phyloP scores from a whole-genome alignment of 92 coral and sea anemone genomes.

The Micromussa lordhowensis region DNA sequence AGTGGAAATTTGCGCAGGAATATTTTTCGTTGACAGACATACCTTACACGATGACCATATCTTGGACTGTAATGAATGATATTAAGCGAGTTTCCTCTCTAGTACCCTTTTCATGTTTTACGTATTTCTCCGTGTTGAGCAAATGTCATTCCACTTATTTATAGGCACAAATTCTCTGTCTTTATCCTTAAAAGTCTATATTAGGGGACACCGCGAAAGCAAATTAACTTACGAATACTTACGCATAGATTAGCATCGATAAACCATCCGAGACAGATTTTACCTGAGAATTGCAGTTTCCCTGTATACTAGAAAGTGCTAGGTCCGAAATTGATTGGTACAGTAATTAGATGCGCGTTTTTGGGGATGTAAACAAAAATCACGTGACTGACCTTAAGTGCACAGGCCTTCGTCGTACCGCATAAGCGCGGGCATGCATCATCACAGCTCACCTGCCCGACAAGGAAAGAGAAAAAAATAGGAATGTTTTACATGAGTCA shows the following conservation, averaged over 20 bases:
- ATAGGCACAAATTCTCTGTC: not conserved
- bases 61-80: not conserved
- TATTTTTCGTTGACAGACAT: not conserved
- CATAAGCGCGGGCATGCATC: slow-evolving; percentile 1
- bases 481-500: not conserved
- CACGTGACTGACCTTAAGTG: not conserved
- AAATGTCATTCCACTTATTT: not conserved
- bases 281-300: not conserved
- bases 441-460: slow-evolving; percentile 4
- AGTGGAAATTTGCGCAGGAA: not conserved
- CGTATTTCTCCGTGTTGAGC: not conserved
- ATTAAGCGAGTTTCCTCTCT: not conserved
- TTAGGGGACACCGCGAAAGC: not conserved
- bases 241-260: not conserved
- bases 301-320: not conserved
- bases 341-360: not conserved
- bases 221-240: not conserved
- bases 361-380: not conserved
- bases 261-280: too few relatives aligned
- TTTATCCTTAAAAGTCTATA: not conserved
- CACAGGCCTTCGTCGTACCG: not conserved
- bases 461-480: not conserved
- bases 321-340: not conserved
- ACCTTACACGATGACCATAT: too few relatives aligned
- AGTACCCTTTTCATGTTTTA: not conserved